A percentile compares a stretch with the other conserved stretches of the same genome.
Evolutionary conservation across 2,888 invertebrate genomes (phyloP).

Genomic region (Phalera bucephala): DNA sequence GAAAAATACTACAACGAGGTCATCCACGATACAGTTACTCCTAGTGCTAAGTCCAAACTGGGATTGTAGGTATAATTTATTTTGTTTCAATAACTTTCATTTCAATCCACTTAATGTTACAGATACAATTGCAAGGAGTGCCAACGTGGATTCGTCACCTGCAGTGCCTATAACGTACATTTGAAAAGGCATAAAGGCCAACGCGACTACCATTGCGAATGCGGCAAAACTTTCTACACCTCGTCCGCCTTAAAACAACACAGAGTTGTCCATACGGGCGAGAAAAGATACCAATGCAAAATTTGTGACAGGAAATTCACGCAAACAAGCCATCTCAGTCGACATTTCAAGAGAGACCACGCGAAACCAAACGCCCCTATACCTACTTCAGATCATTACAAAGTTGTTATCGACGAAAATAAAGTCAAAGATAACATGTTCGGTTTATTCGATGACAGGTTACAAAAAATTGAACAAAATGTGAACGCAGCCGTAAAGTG

Average conservation of each 20-base stretch:
- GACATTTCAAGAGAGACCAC: constrained; percentile 72
- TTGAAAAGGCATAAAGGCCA: constrained; percentile 73
- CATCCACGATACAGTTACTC: too few species aligned
- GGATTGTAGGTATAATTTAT: too few species aligned
- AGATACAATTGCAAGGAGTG: constrained; percentile 73
- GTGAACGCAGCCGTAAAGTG: constrained; percentile 29
- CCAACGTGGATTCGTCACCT: constrained; percentile 68
- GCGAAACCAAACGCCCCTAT: constrained; percentile 60
- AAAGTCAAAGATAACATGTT: constrained; percentile 35
- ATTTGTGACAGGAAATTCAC: constrained; percentile 73
- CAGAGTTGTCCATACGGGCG: constrained; percentile 70
- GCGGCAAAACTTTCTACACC: constrained; percentile 75
- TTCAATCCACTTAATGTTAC: too few species aligned
- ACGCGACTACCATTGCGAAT: constrained; percentile 70
- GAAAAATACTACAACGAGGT: too few species aligned
- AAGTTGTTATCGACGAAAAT: constrained; percentile 43
- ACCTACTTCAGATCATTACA: constrained; percentile 59
- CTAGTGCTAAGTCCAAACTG: too few species aligned
- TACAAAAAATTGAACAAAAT: constrained; percentile 20
- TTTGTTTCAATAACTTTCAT: too few species aligned
- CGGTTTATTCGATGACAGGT: constrained; percentile 32
- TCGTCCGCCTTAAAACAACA: constrained; percentile 73
- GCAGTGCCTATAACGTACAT: constrained; percentile 70
- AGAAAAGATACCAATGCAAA: constrained; percentile 73
- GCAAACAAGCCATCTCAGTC: constrained; percentile 67